Base-by-base conservation (phyloP, 2,113 vertebrate species). In the Prunella fulvescens region DNA sequence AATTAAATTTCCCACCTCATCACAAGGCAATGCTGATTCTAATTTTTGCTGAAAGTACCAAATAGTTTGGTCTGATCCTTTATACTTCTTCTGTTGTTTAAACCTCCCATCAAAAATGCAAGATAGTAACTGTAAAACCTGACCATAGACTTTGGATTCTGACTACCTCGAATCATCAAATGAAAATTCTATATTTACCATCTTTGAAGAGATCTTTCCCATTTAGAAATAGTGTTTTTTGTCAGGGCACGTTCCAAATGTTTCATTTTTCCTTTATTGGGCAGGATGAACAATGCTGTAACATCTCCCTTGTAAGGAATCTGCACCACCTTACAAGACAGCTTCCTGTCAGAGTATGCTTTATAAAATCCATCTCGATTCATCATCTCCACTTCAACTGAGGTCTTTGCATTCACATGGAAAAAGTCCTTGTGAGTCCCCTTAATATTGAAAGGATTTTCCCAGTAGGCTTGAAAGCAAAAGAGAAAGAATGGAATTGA, bases 261-360 rank as follows among this genome's bases (percentile, higher is more conserved):
- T 26, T 94, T 58, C 92, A 98, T 96, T 77, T 98, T 98, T 62
- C 97, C 98, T 80, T 98, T 86, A 14, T 93, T 88, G 3, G 98
- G 98, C 67, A 99, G 96, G 53, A 98, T 88, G 20, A 99, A 97
- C 88, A 98, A 87, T 74, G 98, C 97, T 70, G 96, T 97, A 78
- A 97, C 97, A 73, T 98, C 97, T 72, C 98, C 97, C 65, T 98
- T 98, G 97, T 99, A 99, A 23, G 98, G 98, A 33, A 99, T 92
- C 81, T 97, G 95, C 53, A 99, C 97, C 82, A 98, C 95, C 12
- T 94, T 7, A 2, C 97, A 97, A 48, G 96, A 96, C 5, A 98
- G 69, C 3, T 90, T 44, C 6, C 66, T 54, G 78, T 98, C 98
- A 42, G 93, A 44, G 22, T 73, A 40, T 18, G 54, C 40, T 58